phyloP scores from a whole-genome alignment of 2,797 vertebrate species.

The Pipistrellus nathusii region DNA sequence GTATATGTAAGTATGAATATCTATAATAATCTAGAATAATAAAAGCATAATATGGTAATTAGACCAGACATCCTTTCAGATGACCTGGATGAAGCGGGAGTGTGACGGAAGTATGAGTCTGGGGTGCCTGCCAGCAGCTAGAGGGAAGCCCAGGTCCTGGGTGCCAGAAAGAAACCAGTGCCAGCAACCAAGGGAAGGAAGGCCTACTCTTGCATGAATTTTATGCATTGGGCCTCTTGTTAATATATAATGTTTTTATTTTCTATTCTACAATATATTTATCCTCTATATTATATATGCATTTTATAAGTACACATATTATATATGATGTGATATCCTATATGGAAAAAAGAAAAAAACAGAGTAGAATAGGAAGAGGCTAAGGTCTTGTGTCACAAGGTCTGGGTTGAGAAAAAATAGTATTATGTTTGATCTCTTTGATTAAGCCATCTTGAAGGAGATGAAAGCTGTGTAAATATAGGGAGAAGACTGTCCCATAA shows the following conservation, averaged over 20 bases:
- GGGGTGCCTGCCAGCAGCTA: fast-evolving
- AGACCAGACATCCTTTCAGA: too few species aligned
- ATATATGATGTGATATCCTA: neutral
- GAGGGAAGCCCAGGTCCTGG: too few species aligned
- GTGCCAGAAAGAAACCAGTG: too few species aligned
- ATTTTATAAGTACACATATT: neutral
- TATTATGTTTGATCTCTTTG: neutral
- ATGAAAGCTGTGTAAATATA: neutral
- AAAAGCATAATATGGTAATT: too few species aligned
- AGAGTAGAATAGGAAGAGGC: neutral
- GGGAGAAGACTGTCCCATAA: neutral
- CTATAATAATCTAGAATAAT: too few species aligned
- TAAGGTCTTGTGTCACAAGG: neutral
- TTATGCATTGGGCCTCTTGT: too few species aligned
- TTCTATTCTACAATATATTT: neutral
- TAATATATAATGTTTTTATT: neutral
- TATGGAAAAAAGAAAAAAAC: neutral
- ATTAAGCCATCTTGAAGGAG: neutral
- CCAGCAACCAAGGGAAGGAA: too few species aligned
- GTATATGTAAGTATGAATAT: neutral
- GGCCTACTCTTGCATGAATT: too few species aligned
- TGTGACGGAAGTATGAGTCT: fast-evolving
- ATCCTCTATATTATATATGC: neutral
- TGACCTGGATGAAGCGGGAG: too few species aligned
- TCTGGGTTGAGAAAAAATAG: neutral